Conservation (phyloP, 2,888 invertebrate species). For the Petrolisthes manimaculis region DNA sequence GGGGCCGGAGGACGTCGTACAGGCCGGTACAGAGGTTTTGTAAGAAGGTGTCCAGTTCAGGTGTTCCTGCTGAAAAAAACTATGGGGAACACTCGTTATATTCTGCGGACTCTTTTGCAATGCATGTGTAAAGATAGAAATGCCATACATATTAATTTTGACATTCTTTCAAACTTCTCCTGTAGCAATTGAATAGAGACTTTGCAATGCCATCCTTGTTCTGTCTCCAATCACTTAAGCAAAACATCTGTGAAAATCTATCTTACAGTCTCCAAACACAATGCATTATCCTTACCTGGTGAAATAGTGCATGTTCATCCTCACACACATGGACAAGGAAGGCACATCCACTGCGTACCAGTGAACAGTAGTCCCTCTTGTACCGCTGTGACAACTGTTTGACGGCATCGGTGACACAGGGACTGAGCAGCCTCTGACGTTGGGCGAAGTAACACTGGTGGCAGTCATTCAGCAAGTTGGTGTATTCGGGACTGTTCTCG, state of each 20-base stretch:
- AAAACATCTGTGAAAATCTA: neutral
- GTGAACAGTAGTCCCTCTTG: slow-evolving; percentile 69
- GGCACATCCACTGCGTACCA: slow-evolving; percentile 84
- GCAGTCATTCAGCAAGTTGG: slow-evolving; percentile 81
- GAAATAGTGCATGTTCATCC: slow-evolving; percentile 91
- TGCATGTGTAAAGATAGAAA: neutral
- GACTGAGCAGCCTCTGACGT: slow-evolving; percentile 78
- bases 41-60: slow-evolving; percentile 75
- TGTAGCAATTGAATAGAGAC: neutral
- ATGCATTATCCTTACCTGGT: slow-evolving; percentile 34
- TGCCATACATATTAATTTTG: neutral
- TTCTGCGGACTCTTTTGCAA: too few species aligned
- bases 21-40: slow-evolving; percentile 87
- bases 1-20: slow-evolving; percentile 92
- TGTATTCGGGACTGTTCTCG: slow-evolving; percentile 79
- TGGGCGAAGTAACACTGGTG: slow-evolving; percentile 86
- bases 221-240: neutral
- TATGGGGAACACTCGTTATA: slow-evolving; percentile 8
- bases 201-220: neutral
- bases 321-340: slow-evolving; percentile 93
- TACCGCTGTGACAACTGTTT: slow-evolving; percentile 76
- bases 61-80: slow-evolving; percentile 61
- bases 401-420: slow-evolving; percentile 80
- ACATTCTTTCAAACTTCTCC: neutral
- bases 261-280: neutral